These are phyloP conservation scores for Linyphia triangularis DNA, from an alignment of 2,888 invertebrate species.

Conservation along the genomic window DNA sequence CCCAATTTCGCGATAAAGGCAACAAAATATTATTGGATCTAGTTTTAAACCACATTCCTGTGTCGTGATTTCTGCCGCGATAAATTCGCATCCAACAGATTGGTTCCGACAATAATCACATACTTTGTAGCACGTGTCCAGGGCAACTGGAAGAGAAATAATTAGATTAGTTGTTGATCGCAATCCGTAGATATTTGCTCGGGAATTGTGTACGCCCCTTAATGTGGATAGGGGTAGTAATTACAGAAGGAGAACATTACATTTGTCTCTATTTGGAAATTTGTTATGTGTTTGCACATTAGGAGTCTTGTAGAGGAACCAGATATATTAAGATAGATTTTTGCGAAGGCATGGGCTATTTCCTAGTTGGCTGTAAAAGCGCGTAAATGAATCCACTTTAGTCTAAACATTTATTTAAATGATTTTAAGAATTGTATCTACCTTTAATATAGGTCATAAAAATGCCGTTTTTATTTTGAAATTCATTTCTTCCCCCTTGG, in stretches of 20 bases:
- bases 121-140: conserved; percentile 24
- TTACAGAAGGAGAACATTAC: conserved; percentile 32
- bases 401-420: no score
- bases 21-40: conserved; percentile 6
- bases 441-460: no score
- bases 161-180: conserved; percentile 56
- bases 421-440: no score
- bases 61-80: background rate
- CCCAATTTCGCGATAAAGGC: background rate
- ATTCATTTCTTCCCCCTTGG: no score
- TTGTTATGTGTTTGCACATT: background rate
- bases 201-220: conserved; percentile 20
- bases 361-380: background rate
- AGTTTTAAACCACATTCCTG: conserved; percentile 33
- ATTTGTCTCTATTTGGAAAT: conserved; percentile 3
- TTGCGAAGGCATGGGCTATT: background rate
- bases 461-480: no score
- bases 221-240: conserved; percentile 61
- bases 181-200: conserved; percentile 22
- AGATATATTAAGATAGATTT: background rate
- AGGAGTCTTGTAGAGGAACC: background rate
- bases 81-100: background rate
- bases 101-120: conserved; percentile 34
- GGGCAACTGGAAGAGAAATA: conserved; percentile 43
- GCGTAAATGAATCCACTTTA: no score